Evolutionary conservation across 1,140 invertebrate genomes (phyloP).

Genomic region (Ridgeia piscesae): DNA sequence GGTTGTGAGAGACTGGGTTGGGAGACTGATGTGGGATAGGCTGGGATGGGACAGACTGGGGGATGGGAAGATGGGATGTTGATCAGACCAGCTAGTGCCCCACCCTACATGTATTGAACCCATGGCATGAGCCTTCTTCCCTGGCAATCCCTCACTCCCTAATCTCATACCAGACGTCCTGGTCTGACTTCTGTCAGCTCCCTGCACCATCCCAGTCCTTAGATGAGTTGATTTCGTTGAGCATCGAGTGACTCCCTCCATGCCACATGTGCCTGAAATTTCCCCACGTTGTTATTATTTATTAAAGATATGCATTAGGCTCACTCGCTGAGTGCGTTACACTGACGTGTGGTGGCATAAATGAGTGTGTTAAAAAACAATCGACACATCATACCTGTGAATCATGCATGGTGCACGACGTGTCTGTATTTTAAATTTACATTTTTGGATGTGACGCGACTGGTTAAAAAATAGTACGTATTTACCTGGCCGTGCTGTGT

Average conservation of each 20-base stretch:
- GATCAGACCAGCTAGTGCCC: not conserved
- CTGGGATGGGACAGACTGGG: not conserved
- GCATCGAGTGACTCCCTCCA: not conserved
- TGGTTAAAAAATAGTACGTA: not conserved
- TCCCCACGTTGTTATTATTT: not conserved
- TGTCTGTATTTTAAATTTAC: not conserved
- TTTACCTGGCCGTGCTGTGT: not conserved
- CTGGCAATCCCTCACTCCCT: not conserved
- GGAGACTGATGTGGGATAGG: too few relatives aligned
- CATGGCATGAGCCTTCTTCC: not conserved
- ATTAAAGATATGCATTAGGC: not conserved
- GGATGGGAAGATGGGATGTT: not conserved
- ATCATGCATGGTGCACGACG: not conserved
- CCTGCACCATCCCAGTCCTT: not conserved
- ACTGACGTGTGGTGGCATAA: not conserved
- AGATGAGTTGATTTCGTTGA: not conserved
- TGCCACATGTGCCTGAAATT: not conserved
- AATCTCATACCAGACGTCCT: not conserved
- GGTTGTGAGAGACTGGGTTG: too few relatives aligned
- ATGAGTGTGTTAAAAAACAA: not conserved
- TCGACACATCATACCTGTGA: not conserved
- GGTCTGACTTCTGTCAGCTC: not conserved
- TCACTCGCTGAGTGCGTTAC: not conserved
- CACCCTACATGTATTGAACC: not conserved
- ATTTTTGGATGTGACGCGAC: not conserved